Conservation (phyloP, 2,888 invertebrate genomes). For the Peribatodes rhomboidaria region DNA sequence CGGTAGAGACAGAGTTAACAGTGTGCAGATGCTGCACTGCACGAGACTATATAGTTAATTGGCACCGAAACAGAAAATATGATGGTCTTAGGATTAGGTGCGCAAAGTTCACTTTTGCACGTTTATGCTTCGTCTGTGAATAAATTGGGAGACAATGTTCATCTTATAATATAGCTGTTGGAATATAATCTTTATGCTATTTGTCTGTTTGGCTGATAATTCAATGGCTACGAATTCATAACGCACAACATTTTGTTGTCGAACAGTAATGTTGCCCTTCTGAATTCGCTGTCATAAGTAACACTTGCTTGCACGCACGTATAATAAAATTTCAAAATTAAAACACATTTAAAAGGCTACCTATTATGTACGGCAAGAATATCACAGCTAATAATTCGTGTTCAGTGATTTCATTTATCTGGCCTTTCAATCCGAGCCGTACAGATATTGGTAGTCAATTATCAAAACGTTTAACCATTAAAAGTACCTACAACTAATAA, state of each 20-base stretch:
- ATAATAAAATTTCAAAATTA: neutral
- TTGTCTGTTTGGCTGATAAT: slow-evolving; percentile 4
- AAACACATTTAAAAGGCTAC: no score
- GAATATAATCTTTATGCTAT: neutral
- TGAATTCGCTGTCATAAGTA: neutral
- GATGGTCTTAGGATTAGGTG: slow-evolving; percentile 17
- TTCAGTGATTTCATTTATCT: no score
- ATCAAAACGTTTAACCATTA: no score
- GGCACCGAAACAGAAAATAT: neutral
- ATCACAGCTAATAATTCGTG: no score
- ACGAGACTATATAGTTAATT: neutral
- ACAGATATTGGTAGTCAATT: no score
- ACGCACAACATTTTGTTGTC: neutral
- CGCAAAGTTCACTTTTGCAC: slow-evolving; percentile 19
- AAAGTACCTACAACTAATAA: no score
- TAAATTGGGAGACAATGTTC: slow-evolving; percentile 27
- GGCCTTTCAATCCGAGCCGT: no score
- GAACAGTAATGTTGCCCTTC: neutral
- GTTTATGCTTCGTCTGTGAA: slow-evolving; percentile 20
- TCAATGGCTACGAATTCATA: neutral
- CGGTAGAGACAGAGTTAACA: neutral
- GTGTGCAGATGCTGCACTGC: neutral
- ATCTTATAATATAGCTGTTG: slow-evolving; percentile 10
- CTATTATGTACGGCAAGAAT: no score
- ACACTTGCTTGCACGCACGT: slow-evolving; percentile 3